phyloP scores from a whole-genome alignment of 2,888 invertebrate genomes.

The Monochamus alternatus region DNA sequence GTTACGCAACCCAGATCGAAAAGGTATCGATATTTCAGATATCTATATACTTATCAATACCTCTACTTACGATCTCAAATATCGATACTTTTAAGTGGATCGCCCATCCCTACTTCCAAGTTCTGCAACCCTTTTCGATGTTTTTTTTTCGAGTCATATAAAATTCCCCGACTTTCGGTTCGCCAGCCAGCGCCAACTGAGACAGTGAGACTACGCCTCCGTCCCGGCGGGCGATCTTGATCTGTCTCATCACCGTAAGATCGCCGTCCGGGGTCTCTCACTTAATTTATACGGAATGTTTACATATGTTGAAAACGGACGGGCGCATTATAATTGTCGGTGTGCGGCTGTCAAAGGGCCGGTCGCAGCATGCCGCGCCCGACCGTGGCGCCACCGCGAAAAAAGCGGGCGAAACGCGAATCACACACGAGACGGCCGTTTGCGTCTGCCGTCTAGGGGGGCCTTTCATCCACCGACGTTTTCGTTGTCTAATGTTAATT shows the following conservation, averaged over 20 bases:
- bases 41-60: no score
- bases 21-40: no score
- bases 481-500: constrained; percentile 6
- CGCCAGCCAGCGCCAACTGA: no score
- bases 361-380: constrained; percentile 65
- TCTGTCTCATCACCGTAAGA: constrained; percentile 45
- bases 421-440: constrained; percentile 43
- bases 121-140: no score
- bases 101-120: no score
- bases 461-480: constrained; percentile 14
- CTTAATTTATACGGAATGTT: constrained; percentile 69
- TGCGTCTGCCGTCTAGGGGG: constrained; percentile 17
- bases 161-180: no score
- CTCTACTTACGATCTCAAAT: no score
- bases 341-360: constrained; percentile 48
- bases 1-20: no score
- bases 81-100: no score
- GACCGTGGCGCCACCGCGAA: constrained; percentile 67
- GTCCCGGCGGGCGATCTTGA: background rate
- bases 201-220: background rate
- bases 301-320: constrained; percentile 67
- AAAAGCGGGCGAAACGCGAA: constrained; percentile 63
- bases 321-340: constrained; percentile 69
- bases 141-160: no score
- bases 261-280: constrained; percentile 47